These are phyloP conservation scores for Capricornis sumatraensis DNA, from an alignment of 2,113 vertebrate species.

Conservation along the genomic window DNA sequence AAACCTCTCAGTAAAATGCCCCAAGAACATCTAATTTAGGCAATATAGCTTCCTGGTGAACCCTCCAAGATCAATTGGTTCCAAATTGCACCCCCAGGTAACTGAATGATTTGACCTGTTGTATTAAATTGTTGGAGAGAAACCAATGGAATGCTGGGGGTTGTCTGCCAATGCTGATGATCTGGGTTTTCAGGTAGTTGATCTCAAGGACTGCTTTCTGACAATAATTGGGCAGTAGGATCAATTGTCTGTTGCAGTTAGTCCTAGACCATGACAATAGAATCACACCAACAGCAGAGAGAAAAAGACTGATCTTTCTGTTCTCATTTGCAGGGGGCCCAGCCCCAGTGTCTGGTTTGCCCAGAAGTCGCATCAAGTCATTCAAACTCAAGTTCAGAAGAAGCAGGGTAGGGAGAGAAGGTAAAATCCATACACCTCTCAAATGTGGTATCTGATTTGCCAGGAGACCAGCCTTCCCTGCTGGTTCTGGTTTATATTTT, in stretches of 20 bases:
- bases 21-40: constrained; percentile 70
- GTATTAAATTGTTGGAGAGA: constrained; percentile 68
- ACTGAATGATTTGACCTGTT: constrained; percentile 67
- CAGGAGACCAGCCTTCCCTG: constrained; percentile 1
- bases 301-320: constrained; percentile 49
- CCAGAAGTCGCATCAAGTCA: background rate
- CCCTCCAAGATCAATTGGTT: constrained; percentile 67
- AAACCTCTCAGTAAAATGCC: constrained; percentile 68
- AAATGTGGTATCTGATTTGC: constrained; percentile 32
- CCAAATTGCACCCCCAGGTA: constrained; percentile 67
- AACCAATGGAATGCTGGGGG: constrained; percentile 57
- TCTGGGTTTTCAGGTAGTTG: constrained; percentile 52
- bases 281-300: constrained; percentile 33
- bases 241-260: constrained; percentile 56
- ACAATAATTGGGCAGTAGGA: constrained; percentile 56
- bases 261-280: constrained; percentile 44
- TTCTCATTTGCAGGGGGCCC: background rate
- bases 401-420: background rate
- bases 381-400: constrained; percentile 46
- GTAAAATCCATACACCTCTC: constrained; percentile 35
- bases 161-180: constrained; percentile 53
- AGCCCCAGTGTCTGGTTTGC: background rate
- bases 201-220: constrained; percentile 63
- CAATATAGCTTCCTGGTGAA: constrained; percentile 67
- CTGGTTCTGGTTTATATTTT: constrained; percentile 24